Base-by-base conservation (phyloP, 2,888 invertebrate species). In the Latrodectus hesperus region DNA sequence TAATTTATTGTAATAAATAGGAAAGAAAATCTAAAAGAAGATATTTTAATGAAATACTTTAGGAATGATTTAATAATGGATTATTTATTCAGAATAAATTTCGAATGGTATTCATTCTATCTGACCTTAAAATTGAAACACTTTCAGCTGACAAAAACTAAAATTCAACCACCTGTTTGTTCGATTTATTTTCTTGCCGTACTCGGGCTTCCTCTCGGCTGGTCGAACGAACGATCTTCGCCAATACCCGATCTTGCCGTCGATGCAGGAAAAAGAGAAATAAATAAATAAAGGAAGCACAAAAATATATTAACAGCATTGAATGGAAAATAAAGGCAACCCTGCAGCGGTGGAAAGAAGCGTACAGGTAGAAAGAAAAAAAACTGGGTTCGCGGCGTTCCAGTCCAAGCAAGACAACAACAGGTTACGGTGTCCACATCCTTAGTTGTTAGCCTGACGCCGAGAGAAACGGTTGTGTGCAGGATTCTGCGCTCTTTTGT, bases 291-390 rank as follows among this genome's bases (percentile, higher is more conserved):
- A 60, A 55, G 55, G 8, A 55, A 55, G 16, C 16, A 16, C 4
- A 14, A 60, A 60, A 12, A 60, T 16, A 38, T 38, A 38, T 38
- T 38, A 38, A 38, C 38, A 38, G 38, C 38, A 38, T 38, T 38
- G 6, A 38, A 38, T 38, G 4, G 78, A 16, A 55, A 22, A 53
- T 52, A 11, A 49, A 52, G 65, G 86, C 81, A 81, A 87, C 81
- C 81, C 86, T 81, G 53, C 52, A 17, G 64, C 72, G 65, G 72
- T 55, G 51, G 74, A 78, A 79, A 77, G 74, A 78, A 79, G 78
- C 75, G 86, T 88, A 88, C 87, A 88, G 87, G 87, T 88, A 88
- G 83, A 88, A 82, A 73, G 68, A 52, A 70, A 82, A 88, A 60
- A 82, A 87, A 82, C 72, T 75, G 86, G 74, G 87, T 65, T 78